Percentiles rank a stretch among this genome's conserved stretches.
These are phyloP conservation scores for Caenorhabditis panamensis DNA, from an alignment of 2,888 invertebrate genomes.

Conservation along the genomic window DNA sequence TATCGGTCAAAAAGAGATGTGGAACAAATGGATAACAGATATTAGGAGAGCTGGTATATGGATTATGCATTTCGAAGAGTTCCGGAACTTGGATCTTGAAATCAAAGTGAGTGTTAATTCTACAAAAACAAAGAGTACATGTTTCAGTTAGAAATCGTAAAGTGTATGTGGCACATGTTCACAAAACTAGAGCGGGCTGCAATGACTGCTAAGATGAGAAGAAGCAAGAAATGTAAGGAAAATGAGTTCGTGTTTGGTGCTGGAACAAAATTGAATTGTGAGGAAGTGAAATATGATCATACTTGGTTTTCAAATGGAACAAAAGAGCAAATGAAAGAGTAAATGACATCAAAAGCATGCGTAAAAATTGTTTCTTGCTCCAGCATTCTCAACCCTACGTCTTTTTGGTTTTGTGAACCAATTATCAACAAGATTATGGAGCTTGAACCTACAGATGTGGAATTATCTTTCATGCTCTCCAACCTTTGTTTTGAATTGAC, in stretches of 20 bases:
- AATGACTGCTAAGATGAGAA: background rate
- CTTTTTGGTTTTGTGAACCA: background rate
- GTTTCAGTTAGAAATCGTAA: background rate
- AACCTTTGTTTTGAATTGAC: background rate
- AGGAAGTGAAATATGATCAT: too few species aligned
- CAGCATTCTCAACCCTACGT: background rate
- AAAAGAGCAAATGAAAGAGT: background rate
- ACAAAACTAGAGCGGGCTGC: background rate
- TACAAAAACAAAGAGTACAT: background rate
- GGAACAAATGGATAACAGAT: background rate
- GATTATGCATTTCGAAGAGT: background rate
- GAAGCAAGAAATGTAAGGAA: background rate
- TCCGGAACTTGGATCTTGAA: background rate
- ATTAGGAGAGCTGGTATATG: background rate
- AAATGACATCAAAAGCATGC: background rate
- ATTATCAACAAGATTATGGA: background rate
- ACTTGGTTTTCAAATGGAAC: background rate
- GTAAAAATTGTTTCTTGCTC: too few species aligned
- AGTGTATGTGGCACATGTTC: background rate
- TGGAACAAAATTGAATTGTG: too few species aligned
- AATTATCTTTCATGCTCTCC: constrained; percentile 3
- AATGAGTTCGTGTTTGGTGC: background rate
- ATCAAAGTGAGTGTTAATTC: background rate
- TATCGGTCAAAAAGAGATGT: background rate
- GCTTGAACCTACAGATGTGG: background rate